Evolutionary conservation across 1,140 invertebrate genomes (phyloP).

Genomic region (Papilio aristodemus): DNA sequence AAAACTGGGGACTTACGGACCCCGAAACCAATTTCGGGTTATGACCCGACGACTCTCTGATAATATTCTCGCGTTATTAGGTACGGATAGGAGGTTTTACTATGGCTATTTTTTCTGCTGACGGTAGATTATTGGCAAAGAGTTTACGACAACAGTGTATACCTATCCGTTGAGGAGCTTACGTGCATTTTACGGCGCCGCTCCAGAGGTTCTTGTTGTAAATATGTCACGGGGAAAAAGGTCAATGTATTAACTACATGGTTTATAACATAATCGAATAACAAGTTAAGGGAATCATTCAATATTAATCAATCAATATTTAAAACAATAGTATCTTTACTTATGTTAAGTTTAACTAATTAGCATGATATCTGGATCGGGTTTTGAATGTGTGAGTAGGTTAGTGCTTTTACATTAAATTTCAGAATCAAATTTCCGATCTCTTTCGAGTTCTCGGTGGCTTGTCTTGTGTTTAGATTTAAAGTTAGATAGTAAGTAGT

Average conservation of each 20-base stretch:
- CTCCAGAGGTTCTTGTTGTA: conserved; percentile 27
- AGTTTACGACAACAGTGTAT: conserved; percentile 63
- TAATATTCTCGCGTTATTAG: conserved; percentile 72
- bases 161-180: conserved; percentile 53
- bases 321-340: too few species aligned
- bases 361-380: too few species aligned
- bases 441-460: too few species aligned
- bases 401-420: too few species aligned
- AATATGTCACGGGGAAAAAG: conserved; percentile 1
- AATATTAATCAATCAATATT: too few species aligned
- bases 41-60: conserved; percentile 77
- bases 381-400: too few species aligned
- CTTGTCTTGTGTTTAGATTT: too few species aligned
- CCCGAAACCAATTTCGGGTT: conserved; percentile 80
- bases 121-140: conserved; percentile 71
- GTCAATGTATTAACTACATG: not conserved
- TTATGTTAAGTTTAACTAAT: too few species aligned
- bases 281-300: not conserved
- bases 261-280: not conserved
- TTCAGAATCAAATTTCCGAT: too few species aligned
- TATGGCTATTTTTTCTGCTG: conserved; percentile 69
- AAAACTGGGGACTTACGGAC: conserved; percentile 80
- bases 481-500: too few species aligned
- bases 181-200: conserved; percentile 66
- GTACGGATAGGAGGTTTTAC: conserved; percentile 75